A percentile compares a stretch with the other conserved stretches of the same genome.
phyloP scores from a whole-genome alignment of 2,888 invertebrate genomes.

The Sthenelais limicola region DNA sequence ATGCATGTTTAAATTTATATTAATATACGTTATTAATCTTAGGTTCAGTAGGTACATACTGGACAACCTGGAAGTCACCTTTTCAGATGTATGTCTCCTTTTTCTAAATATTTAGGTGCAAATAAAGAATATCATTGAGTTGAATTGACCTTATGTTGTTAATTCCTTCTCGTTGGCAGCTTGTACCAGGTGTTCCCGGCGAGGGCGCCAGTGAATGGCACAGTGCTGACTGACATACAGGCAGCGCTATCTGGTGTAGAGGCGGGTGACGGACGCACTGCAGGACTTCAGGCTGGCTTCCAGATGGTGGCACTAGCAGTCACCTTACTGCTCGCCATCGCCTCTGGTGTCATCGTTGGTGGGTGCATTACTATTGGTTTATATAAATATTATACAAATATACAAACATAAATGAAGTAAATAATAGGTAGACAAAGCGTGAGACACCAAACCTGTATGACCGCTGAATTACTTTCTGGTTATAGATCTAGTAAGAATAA shows the following conservation, averaged over 20 bases:
- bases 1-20: too few relatives aligned
- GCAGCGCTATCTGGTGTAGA: conserved; percentile 31
- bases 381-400: too few relatives aligned
- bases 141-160: not conserved
- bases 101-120: not conserved
- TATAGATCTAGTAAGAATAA: too few relatives aligned
- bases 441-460: too few relatives aligned
- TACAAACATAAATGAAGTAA: too few relatives aligned
- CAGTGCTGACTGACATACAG: conserved; percentile 50
- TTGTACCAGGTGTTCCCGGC: conserved; percentile 77
- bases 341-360: conserved; percentile 64
- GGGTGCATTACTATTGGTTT: too few relatives aligned
- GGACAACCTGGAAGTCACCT: too few relatives aligned
- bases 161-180: conserved; percentile 58
- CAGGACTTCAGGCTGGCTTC: conserved; percentile 58
- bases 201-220: conserved; percentile 74
- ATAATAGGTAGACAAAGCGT: too few relatives aligned
- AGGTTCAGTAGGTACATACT: too few relatives aligned
- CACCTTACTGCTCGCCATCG: conserved; percentile 59
- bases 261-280: conserved; percentile 46
- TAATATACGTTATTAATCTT: too few relatives aligned
- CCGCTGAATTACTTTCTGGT: too few relatives aligned
- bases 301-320: conserved; percentile 62
- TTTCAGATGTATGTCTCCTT: not conserved
- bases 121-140: not conserved